Base-by-base conservation (phyloP, 2,113 vertebrate genomes). In the Aptenodytes forsteri region DNA sequence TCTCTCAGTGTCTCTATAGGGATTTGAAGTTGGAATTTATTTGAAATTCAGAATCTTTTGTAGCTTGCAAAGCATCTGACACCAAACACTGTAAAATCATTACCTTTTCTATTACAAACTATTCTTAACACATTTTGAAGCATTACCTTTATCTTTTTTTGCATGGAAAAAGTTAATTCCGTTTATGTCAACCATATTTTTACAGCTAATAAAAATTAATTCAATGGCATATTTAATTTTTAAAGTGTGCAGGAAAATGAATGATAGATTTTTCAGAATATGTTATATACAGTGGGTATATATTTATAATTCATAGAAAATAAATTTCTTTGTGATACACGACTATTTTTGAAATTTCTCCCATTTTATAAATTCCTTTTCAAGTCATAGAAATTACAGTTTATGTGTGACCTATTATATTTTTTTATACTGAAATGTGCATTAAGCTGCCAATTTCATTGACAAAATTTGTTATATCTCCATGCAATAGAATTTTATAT, bases 71-170 rank as follows among this genome's bases (percentile, higher is more conserved):
- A 89, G 4, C 4, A 25, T 59, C 29, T 66, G 38, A 61, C 16
- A 44, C 7, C 52, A 88, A 21, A 64, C 11, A 62, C 3, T 69
- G 26, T 40, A 94, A 95, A 85, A 81, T 36, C 18, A 70, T 76
- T 92, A 26, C 11, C 19, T 86, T 88, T 88, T 80, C 36, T 87
- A 34, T 46, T 47, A 36, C 11, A 83, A 80, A 61, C 0, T 50
- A 46, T 34, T 87, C 19, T 64, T 62, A 97, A 75, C 27, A 94
- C 56, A 76, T 93, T 96, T 91, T 42, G 32, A 89, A 93, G 11
- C 38, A 55, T 56, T 34, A 14, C 0, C 3, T 49, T 56, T 49
- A 20, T 13, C 4, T 20, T 18, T 36, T 76, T 83, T 76, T 19
- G 0, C 6, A 44, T 58, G 52, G 6, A 44, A 80, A 62, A 88